Base-by-base conservation (phyloP, 2,113 vertebrate genomes). In the Tragulus kanchil region DNA sequence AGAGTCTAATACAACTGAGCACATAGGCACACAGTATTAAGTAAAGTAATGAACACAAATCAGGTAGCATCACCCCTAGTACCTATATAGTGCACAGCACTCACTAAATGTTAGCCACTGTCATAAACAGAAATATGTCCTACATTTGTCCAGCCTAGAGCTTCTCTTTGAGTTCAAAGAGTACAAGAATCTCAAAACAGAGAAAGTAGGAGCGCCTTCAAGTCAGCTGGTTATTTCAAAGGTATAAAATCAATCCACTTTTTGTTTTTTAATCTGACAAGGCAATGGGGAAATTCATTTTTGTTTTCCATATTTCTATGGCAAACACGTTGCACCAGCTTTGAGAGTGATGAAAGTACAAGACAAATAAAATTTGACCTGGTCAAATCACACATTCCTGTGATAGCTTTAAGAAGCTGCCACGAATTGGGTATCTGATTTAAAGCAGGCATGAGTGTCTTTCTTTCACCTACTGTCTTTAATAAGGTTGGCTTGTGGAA, bases 331-430 rank as follows among this genome's bases (percentile, higher is more conserved):
- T 96, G 87, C 31, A 94, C 61, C 95, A 64, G 48, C 59, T 98
- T 97, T 93, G 75, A 98, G 96, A 95, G 42, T 90, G 94, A 95
- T 97, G 19, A 21, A 98, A 97, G 85, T 64, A 83, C 14, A 92
- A 97, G 85, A 96, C 67, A 95, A 96, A 95, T 95, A 42, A 96
- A 98, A 94, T 96, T 62, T 97, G 96, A 98, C 91, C 97, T 95
- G 81, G 85, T 93, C 97, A 98, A 97, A 94, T 56, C 13, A 93
- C 95, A 7, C 89, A 62, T 92, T 97, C 97, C 95, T 94, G 75
- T n/a, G 79, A 91, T 3, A 93, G 73, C 83, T 62, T 97, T 92
- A 88, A 87, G 94, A 98, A 97, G 48, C n/a, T 58, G 95, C 88
- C 62, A 56, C 36, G 94, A 93, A 96, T 95, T 96, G 52, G 25